Percentiles rank a stretch among this genome's conserved stretches.
phyloP scores from a whole-genome alignment of 1,140 invertebrate genomes.

The Chironomus striatipennis region DNA sequence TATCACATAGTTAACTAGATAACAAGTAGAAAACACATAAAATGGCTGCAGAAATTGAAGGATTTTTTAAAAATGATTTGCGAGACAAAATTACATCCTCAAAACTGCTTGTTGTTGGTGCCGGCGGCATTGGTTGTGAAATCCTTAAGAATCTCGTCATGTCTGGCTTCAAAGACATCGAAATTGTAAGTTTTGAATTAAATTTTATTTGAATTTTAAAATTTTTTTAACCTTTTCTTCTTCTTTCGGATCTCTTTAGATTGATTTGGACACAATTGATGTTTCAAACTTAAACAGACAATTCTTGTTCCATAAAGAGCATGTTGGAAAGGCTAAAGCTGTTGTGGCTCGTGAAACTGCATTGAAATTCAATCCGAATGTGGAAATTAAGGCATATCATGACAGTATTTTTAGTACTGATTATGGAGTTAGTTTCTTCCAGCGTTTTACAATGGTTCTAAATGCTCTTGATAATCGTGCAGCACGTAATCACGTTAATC shows the following conservation, averaged over 20 bases:
- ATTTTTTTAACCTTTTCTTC: slow-evolving; percentile 20
- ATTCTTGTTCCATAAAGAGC: slow-evolving; percentile 94
- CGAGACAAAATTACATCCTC: slow-evolving; percentile 47
- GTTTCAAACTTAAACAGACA: slow-evolving; percentile 99
- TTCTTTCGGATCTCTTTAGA: slow-evolving; percentile 53
- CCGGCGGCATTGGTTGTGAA: slow-evolving; percentile 99
- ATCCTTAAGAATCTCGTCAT: slow-evolving; percentile 95
- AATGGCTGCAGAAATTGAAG: slow-evolving; percentile 55
- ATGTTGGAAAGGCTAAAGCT: slow-evolving; percentile 96
- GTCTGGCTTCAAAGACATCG: slow-evolving; percentile 86
- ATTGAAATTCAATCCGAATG: slow-evolving; percentile 78
- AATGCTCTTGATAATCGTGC: slow-evolving; percentile 96
- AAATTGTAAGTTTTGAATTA: slow-evolving; percentile 79
- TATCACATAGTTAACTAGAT: no score
- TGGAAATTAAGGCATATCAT: slow-evolving; percentile 82
- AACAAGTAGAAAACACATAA: slow-evolving; percentile 20
- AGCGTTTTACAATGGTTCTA: slow-evolving; percentile 85
- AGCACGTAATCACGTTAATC: slow-evolving; percentile 96
- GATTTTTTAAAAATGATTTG: slow-evolving; percentile 52
- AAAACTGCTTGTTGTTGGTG: slow-evolving; percentile 82
- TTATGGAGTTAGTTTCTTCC: slow-evolving; percentile 88
- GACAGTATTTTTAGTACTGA: slow-evolving; percentile 85
- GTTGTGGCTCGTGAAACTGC: slow-evolving; percentile 82
- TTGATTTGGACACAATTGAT: slow-evolving; percentile 99
- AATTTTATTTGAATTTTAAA: background rate